Evolutionary conservation across 2,888 invertebrate species (phyloP), one percentile per base, ranked within the genome.

Genomic region (Drosophila greeni): DNA sequence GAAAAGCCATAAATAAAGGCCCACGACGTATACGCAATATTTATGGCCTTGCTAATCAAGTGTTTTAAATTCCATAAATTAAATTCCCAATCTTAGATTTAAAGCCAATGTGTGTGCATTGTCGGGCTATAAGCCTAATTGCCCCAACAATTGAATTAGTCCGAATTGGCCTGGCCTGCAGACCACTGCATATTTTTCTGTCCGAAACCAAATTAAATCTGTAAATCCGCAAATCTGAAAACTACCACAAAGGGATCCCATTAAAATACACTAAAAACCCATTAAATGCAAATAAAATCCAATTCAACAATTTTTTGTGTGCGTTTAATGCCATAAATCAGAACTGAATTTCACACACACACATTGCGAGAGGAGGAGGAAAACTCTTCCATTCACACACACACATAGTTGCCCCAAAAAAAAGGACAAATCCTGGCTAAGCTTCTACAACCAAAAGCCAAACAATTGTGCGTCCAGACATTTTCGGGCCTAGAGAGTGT

Each of bases 261-360:
- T 85, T 84, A 76, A 85, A 82, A 78, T 65, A 67, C 77, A 82
- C 77, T 85, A 78, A 82, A 85, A 82, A 77, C 75, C 84, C 77
- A 85, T 82, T 82, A 84, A 82, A 85, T 70, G 70, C 84, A 71
- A 73, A 82, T 85, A 73, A 82, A 84, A 82, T 80, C 85, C 84
- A 56, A 85, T 85, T 62, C 62, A 62, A 54, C 18, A 34, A 43
- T 65, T 62, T 61, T 62, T 65, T 84, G 79, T 78, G 80, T 82
- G 83, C 80, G 85, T 84, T 84, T 75, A 82, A 84, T 77, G 64
- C 72, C 82, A 82, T 82, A 82, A 82, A 82, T 82, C 82, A 85
- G 77, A 72, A 74, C 42, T 1, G 42, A 73, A 65, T 74, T 85
- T 73, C 74, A 70, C 84, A 82, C 69, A 31, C 68, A 37, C 26